Evolutionary conservation across 1,140 invertebrate species (phyloP), one percentile per base, ranked within the genome.

Genomic region (Drusus annulatus): DNA sequence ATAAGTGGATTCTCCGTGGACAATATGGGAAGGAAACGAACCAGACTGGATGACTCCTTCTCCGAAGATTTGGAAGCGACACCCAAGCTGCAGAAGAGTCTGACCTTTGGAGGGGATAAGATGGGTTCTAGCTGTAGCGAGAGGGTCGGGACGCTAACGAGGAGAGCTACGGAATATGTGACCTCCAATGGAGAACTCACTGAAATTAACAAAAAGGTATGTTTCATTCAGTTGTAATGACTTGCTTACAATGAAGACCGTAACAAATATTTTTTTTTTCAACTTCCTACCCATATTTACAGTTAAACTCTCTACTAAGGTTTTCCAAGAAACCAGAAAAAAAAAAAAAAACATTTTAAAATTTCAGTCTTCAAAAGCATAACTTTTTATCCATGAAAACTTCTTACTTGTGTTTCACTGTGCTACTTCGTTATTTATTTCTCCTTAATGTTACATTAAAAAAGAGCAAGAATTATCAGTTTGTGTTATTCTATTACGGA

Each of bases 171-270:
- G 0, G 89, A 90, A 80, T 81, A 86, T 71, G 80, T 86, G 0
- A 74, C 85, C 0, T 82, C 85, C 15, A 86, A 80, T 71, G 85
- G 83, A 0, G 91, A 93, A 83, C 86, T 93, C 51, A 93, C 91
- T 81, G 92, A 92, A 60, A 86, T 86, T 16, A 91, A 93, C 84
- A 93, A 91, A 85, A 93, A 93, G 90, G 93, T 93, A 86, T 80
- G 23, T 60, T 58, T 71, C 0, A 13, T 74, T 69, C 25, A 17
- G n/a, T 17, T 56, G 54, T 56, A 56, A 56, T 28, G 62, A 31
- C 28, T 65, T 28, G 13, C 23, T 65, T 65, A 65, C 23, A 25
- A 28, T 6, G 10, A 65, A 65, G 62, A n/a, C 23, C 21, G 23
- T 65, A 65, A 65, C 62, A 28, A 6, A 25, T 25, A n/a, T n/a